phyloP scores from a whole-genome alignment of 2,113 vertebrate species.

The Bos javanicus region DNA sequence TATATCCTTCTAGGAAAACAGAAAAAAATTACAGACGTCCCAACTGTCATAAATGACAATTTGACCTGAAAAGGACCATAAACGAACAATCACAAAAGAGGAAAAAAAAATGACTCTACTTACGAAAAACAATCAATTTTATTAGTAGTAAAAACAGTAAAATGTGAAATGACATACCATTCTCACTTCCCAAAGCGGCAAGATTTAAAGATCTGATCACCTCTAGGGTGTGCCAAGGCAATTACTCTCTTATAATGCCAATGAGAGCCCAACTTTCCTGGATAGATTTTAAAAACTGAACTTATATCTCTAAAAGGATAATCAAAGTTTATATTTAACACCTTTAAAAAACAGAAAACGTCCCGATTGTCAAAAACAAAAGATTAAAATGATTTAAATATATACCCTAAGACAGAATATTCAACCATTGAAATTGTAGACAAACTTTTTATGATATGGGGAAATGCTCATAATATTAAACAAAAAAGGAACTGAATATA shows the following conservation, averaged over 20 bases:
- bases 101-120: background rate
- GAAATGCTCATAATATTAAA: background rate
- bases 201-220: background rate
- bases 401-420: background rate
- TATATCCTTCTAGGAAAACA: background rate
- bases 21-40: background rate
- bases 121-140: background rate
- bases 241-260: background rate
- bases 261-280: background rate
- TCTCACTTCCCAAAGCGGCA: background rate
- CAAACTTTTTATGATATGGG: background rate
- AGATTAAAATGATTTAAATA: constrained; percentile 3
- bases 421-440: background rate
- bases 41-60: background rate
- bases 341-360: background rate
- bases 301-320: background rate
- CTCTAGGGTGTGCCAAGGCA: background rate
- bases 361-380: background rate
- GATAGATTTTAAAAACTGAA: background rate
- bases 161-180: background rate
- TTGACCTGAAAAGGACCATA: background rate
- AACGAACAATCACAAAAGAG: background rate
- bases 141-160: background rate
- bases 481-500: background rate
- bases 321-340: background rate